A percentile compares a stretch with the other conserved stretches of the same genome.
phyloP scores from a whole-genome alignment of 2,888 invertebrate species.

The Drosophila mimetica region DNA sequence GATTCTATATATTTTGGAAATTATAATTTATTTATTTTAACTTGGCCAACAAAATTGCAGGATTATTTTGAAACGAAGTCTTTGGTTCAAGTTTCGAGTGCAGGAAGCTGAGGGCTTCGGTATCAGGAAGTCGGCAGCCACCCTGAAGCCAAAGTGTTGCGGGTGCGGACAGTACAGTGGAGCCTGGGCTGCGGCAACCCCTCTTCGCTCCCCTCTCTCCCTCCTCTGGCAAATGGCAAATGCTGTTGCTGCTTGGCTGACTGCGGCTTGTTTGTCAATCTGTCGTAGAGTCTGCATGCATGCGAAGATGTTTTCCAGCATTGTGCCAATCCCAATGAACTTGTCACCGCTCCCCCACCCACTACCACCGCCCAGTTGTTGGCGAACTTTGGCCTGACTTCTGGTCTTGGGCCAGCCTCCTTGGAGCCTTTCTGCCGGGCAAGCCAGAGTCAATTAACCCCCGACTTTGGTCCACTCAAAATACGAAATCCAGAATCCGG shows the following conservation, averaged over 20 bases:
- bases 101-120: constrained; percentile 38
- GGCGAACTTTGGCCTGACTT: constrained; percentile 35
- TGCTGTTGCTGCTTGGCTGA: constrained; percentile 75
- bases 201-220: not conserved
- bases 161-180: constrained; percentile 23
- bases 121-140: not conserved
- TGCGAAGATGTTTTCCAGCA: constrained; percentile 56
- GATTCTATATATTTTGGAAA: too few relatives aligned
- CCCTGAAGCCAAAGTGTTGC: constrained; percentile 17
- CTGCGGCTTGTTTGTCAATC: constrained; percentile 79
- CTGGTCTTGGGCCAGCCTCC: constrained; percentile 29
- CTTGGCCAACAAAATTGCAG: too few relatives aligned
- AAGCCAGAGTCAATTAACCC: constrained; percentile 46
- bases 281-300: constrained; percentile 69
- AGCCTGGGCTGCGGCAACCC: constrained; percentile 7
- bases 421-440: constrained; percentile 21
- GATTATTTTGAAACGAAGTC: not conserved
- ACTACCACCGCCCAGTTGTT: not conserved
- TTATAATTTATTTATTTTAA: too few relatives aligned
- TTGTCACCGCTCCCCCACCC: constrained; percentile 49
- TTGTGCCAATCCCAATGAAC: constrained; percentile 71
- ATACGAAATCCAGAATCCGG: not conserved
- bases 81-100: not conserved
- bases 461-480: constrained; percentile 10
- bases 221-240: constrained; percentile 42